Evolutionary conservation across 1,140 invertebrate genomes (phyloP), one percentile per base, ranked within the genome.

Genomic region (Heliothis subflexa): DNA sequence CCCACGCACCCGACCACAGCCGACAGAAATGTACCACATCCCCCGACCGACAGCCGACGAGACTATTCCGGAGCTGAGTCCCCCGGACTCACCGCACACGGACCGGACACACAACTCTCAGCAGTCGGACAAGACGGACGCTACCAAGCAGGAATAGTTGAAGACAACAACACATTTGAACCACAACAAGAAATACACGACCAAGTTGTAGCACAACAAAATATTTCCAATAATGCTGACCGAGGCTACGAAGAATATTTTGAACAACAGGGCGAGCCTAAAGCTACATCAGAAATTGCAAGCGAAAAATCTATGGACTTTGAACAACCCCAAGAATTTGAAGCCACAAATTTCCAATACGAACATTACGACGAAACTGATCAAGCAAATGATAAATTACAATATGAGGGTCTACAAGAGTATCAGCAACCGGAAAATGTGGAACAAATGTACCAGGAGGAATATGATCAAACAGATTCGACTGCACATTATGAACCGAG

Each of bases 31-130:
- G 72, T 88, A 86, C 80, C 86, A 86, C 28, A 85, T 89, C 45
- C 86, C 86, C 73, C 87, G 59, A 18, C 90, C 91, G 57, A 64
- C 81, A 64, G 88, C 91, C 62, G 93, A 94, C 86, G 81, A 88
- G 80, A 91, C 86, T 25, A 94, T 94, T 55, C 91, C 91, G 61
- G 93, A 93, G 78, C 76, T 92, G 85, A 91, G 86, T 62, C 92
- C 92, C 5, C 91, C 90, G 73, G 90, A 89, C 50, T 90, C 91
- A 2, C 92, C 92, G 3, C 84, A 85, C 47, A 86, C 85, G 55
- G 82, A 86, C 40, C 68, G 72, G 57, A 80, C 81, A 12, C 45
- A 82, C n/a, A 74, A 73, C 33, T 72, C 57, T 54, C 74, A 83
- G 25, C 76, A 72, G 33, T 66, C 70, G 50, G 25, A 76, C 14